Base-by-base conservation (phyloP, 2,888 invertebrate genomes). In the Tenthredo amoena region DNA sequence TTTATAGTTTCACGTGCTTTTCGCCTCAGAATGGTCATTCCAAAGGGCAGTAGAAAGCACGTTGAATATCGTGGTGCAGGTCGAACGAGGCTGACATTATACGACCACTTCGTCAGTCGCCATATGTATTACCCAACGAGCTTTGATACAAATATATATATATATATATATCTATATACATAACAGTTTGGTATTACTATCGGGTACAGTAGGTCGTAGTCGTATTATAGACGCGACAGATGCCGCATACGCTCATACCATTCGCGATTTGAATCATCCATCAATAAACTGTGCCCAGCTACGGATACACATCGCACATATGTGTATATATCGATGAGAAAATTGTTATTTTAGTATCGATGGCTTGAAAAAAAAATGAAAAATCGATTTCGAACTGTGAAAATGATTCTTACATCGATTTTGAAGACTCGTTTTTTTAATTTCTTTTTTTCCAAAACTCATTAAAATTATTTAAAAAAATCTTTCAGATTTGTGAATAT, bases 1-100 rank as follows among this genome's bases (percentile, higher is more conserved):
- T 81, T 81, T 81, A 81, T 81, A 81, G 79, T 81, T 81, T 40
- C 62, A 37, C 62, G 62, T 81, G 79, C 40, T 62, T 62, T 81
- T 81, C 79, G 79, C 79, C 79, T 81, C 58, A 62, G 79, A 81
- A 81, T 81, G 79, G 79, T 81, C 79, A 81, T 81, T 81, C 62
- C 26, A 18, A 62, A 21, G 62, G 40, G 72, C 15, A 37, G 40
- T 1, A 21, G n/a, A 72, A n/a, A 72, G 43, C 40, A 31, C 43
- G 74, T 40, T 43, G 77, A 55, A 21, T 77, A 31, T 34, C 50
- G 34, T 9, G 40, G 37, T 37, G 47, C 40, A 40, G 31, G 77
- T 47, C n/a, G 21, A 62, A 40, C 58, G 79, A 31, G 43, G 43
- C 76, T 74, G 26, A 34, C 50, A 26, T 55, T 79, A 55, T 40